Percentiles rank a stretch among this genome's conserved stretches.
These are phyloP conservation scores for Antigone vipio DNA, from an alignment of 2,113 vertebrate genomes.

Conservation along the genomic window DNA sequence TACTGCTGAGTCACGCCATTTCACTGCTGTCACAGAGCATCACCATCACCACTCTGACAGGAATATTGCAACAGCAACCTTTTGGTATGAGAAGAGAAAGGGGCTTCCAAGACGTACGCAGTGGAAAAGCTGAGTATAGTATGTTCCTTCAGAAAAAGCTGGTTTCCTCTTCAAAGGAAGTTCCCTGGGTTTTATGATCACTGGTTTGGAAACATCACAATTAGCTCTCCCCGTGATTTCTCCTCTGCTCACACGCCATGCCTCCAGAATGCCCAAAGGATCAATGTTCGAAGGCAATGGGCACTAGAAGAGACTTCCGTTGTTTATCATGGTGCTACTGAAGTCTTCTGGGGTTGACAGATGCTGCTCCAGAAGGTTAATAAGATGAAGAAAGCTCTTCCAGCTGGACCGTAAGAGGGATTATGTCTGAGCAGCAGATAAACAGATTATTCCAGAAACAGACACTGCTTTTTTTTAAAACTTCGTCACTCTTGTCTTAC, in stretches of 20 bases:
- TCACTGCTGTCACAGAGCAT: background rate
- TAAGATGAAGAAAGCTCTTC: slow-evolving; percentile 84
- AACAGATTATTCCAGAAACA: slow-evolving; percentile 91
- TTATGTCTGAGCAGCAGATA: slow-evolving; percentile 91
- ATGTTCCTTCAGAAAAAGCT: background rate
- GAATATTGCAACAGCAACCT: background rate
- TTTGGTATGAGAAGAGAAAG: background rate
- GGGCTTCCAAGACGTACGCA: background rate
- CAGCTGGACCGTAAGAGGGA: slow-evolving; percentile 84
- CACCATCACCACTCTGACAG: background rate
- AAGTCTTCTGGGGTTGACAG: slow-evolving; percentile 74
- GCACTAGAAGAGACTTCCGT: slow-evolving; percentile 30
- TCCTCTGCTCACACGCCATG: background rate
- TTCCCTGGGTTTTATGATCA: background rate
- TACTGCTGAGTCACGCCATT: slow-evolving; percentile 41
- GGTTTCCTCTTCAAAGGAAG: background rate
- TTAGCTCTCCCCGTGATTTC: background rate
- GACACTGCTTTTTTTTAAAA: slow-evolving; percentile 72
- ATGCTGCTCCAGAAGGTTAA: slow-evolving; percentile 89
- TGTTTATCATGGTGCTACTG: slow-evolving; percentile 49
- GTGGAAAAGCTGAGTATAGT: background rate
- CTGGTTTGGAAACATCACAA: background rate
- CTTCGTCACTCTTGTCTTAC: slow-evolving; percentile 76
- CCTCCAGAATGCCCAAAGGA: background rate
- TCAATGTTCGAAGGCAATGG: background rate